Percentiles rank a stretch among this genome's conserved stretches.
These are phyloP conservation scores for Ciconia stormi DNA, from an alignment of 2,113 vertebrate species.

Conservation along the genomic window DNA sequence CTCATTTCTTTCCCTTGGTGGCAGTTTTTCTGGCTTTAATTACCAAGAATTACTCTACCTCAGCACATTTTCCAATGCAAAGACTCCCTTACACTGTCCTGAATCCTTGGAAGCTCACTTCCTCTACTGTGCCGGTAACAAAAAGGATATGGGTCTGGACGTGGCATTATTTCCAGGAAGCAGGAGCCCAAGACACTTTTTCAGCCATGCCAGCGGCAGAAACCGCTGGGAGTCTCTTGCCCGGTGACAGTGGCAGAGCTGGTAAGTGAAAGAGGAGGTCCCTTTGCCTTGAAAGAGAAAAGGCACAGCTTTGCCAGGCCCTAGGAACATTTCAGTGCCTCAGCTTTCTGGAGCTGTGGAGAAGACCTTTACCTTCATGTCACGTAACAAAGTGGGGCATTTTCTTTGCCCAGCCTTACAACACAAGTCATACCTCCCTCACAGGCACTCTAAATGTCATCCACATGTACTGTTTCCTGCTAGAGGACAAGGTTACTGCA, in stretches of 20 bases:
- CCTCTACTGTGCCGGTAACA: neutral
- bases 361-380: neutral
- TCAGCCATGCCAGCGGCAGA: neutral
- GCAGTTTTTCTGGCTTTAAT: neutral
- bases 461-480: neutral
- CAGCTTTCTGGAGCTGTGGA: neutral
- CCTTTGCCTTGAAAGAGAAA: neutral
- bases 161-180: neutral
- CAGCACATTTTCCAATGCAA: neutral
- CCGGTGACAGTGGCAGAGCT: neutral
- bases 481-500: neutral
- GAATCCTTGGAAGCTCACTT: neutral
- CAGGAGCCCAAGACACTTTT: neutral
- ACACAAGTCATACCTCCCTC: neutral
- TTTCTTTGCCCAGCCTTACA: neutral
- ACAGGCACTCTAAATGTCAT: no score
- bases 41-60: neutral
- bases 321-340: neutral
- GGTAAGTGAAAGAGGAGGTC: neutral
- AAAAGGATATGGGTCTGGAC: neutral
- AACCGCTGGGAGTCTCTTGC: neutral
- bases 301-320: neutral
- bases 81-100: neutral
- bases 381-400: rapidly evolving
- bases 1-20: neutral